phyloP scores from a whole-genome alignment of 1,140 invertebrate genomes.

The Asobara japonica region DNA sequence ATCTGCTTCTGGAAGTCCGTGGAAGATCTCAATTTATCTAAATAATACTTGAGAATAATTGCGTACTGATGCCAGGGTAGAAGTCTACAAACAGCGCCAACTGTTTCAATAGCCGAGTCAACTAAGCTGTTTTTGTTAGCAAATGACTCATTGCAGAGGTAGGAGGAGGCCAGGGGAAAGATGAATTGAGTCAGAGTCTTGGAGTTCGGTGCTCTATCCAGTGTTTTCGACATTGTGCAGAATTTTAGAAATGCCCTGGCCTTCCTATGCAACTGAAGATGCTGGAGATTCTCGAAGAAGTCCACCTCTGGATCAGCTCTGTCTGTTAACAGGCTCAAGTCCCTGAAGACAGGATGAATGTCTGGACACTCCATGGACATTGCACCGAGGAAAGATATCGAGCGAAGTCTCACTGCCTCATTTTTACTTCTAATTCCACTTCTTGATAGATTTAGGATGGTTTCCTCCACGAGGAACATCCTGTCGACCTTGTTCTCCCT shows the following conservation, averaged over 20 bases:
- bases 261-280: conserved; percentile 85
- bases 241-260: conserved; percentile 81
- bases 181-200: conserved; percentile 85
- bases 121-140: conserved; percentile 80
- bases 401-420: conserved; percentile 77
- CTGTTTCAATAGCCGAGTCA: conserved; percentile 82
- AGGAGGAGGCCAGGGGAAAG: conserved; percentile 83
- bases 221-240: conserved; percentile 69
- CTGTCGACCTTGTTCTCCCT: conserved; percentile 62
- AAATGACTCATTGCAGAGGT: conserved; percentile 82
- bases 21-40: conserved; percentile 76
- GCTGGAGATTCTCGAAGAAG: conserved; percentile 93
- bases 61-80: conserved; percentile 91
- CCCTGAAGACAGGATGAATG: conserved; percentile 76
- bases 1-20: conserved; percentile 84
- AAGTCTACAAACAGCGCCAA: conserved; percentile 79
- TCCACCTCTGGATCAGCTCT: conserved; percentile 85
- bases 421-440: conserved; percentile 75
- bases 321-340: conserved; percentile 77
- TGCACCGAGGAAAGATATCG: conserved; percentile 79
- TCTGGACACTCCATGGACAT: conserved; percentile 77
- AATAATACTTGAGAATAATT: conserved; percentile 80
- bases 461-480: conserved; percentile 78
- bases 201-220: conserved; percentile 70
- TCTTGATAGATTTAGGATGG: conserved; percentile 75